These are phyloP conservation scores for Climacteris rufus DNA, from an alignment of 2,113 vertebrate species.

Conservation along the genomic window DNA sequence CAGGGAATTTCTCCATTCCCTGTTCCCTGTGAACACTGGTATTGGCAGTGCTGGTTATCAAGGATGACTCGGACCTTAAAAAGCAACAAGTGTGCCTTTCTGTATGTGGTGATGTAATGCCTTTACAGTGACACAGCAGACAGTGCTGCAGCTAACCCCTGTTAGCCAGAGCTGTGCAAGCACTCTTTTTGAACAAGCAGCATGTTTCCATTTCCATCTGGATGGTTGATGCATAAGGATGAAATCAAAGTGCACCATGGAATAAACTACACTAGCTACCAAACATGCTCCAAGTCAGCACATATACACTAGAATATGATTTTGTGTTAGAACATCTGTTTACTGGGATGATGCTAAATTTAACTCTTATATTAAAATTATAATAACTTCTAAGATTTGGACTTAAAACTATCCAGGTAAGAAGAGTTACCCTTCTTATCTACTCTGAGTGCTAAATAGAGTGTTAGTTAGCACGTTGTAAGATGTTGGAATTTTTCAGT, in stretches of 20 bases:
- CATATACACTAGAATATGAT: not conserved
- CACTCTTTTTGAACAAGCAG: not conserved
- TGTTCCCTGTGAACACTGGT: not conserved
- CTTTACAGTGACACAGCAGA: not conserved
- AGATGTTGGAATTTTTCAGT: not conserved
- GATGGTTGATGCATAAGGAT: not conserved
- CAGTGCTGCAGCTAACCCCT: not conserved
- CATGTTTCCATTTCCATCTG: not conserved
- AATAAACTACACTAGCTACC: not conserved
- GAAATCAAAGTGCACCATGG: not conserved
- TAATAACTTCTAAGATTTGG: not conserved
- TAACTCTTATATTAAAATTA: not conserved
- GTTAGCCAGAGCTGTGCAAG: not conserved
- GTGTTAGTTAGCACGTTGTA: not conserved
- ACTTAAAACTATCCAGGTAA: not conserved
- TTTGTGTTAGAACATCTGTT: not conserved
- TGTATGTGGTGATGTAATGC: not conserved
- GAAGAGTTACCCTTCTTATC: not conserved
- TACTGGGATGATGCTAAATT: not conserved
- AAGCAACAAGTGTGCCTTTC: not conserved
- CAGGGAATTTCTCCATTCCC: constrained; percentile 32
- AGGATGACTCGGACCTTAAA: not conserved
- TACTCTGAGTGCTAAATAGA: not conserved
- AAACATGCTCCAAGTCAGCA: not conserved
- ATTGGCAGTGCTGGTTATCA: not conserved